Percentiles rank a stretch among this genome's conserved stretches.
These are phyloP conservation scores for Drosophila eugracilis DNA, from an alignment of 1,140 invertebrate genomes.

Conservation along the genomic window DNA sequence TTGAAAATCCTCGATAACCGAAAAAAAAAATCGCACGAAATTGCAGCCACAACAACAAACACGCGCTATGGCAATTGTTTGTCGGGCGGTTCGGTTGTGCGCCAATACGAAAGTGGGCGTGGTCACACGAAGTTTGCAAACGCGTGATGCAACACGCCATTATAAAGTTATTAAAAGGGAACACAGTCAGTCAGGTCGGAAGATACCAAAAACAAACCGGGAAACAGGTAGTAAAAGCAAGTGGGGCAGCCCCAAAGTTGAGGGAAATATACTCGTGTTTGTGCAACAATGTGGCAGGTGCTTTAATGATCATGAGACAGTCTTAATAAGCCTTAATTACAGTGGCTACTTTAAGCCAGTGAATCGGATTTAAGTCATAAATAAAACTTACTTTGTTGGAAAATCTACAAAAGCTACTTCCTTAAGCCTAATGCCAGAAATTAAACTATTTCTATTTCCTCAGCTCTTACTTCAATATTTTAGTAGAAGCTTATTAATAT, in stretches of 20 bases:
- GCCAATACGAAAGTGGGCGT: conserved; percentile 48
- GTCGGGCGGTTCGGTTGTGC: conserved; percentile 10
- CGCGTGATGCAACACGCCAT: conserved; percentile 80
- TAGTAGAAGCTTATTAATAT: no score
- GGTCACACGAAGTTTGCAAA: conserved; percentile 59
- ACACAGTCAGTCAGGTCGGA: conserved; percentile 26
- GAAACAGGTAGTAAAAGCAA: conserved; percentile 39
- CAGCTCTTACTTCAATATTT: no score
- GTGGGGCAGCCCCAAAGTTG: neutral
- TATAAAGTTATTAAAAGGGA: conserved; percentile 83
- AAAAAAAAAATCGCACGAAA: conserved; percentile 81
- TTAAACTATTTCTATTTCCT: no score
- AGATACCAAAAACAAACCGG: conserved; percentile 31
- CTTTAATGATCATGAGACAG: neutral
- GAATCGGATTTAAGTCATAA: no score
- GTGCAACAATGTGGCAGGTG: conserved; percentile 17
- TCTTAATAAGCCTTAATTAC: conserved; percentile 31
- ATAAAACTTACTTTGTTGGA: no score
- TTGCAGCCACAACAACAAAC: conserved; percentile 46
- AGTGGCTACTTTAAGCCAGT: no score
- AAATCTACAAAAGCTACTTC: no score
- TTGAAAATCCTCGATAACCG: conserved; percentile 81
- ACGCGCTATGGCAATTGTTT: conserved; percentile 59
- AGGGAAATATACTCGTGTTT: conserved; percentile 22
- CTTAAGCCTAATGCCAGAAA: no score